Percentiles rank a stretch among this genome's conserved stretches.
phyloP scores from a whole-genome alignment of 2,888 invertebrate species.

The Polyommatus iphigenia region DNA sequence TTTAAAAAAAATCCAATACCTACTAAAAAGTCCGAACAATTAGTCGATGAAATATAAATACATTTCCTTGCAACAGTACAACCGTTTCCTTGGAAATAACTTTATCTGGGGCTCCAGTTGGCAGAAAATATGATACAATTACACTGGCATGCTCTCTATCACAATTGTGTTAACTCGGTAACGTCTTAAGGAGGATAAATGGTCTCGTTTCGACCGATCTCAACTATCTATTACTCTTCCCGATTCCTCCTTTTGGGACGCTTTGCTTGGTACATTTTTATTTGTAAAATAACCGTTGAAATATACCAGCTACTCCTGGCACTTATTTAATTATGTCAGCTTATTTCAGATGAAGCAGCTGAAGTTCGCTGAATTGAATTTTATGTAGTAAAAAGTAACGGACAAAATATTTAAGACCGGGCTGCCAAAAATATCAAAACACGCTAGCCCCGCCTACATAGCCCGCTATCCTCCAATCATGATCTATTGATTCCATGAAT shows the following conservation, averaged over 20 bases:
- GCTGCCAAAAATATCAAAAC: too few relatives aligned
- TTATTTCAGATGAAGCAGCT: background rate
- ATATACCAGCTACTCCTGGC: background rate
- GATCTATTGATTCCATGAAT: too few relatives aligned
- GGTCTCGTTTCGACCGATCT: constrained; percentile 29
- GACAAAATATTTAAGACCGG: too few relatives aligned
- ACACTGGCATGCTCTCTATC: constrained; percentile 32
- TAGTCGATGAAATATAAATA: constrained; percentile 16
- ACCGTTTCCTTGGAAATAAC: constrained; percentile 30
- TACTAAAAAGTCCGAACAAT: background rate
- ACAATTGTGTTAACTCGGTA: constrained; percentile 32
- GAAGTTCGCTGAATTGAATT: background rate
- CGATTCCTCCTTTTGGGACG: constrained; percentile 27
- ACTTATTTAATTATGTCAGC: background rate
- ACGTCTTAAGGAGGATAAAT: constrained; percentile 30
- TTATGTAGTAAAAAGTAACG: background rate
- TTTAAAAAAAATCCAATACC: too few relatives aligned
- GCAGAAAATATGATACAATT: constrained; percentile 35
- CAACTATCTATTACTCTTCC: constrained; percentile 30
- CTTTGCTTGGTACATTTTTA: constrained; percentile 25
- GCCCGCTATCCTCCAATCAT: too few relatives aligned
- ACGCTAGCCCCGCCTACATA: too few relatives aligned
- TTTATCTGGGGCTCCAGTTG: constrained; percentile 34
- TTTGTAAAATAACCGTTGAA: background rate
- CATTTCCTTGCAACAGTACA: constrained; percentile 27